Base-by-base conservation (phyloP, 2,888 invertebrate species). In the Pterostichus niger region DNA sequence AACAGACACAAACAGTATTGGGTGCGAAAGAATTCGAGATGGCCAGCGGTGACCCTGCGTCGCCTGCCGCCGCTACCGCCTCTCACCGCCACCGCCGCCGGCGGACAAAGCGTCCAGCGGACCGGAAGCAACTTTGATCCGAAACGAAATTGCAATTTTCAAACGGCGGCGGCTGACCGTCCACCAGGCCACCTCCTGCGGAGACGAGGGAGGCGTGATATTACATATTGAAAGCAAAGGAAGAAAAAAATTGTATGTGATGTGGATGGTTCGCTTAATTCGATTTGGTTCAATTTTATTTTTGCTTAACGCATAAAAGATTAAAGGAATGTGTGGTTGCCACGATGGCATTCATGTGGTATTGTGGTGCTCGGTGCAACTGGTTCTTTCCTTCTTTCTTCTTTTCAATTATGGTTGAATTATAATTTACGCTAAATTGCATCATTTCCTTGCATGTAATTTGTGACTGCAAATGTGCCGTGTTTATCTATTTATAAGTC, bases 61-160 rank as follows among this genome's bases (percentile, higher is more conserved):
- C 68, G 64, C 46, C 46, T 46, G 56, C 33, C 56, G 35, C 35
- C 71, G 59, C 52, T 5, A 11, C 7, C 73, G 11, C 15, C 24
- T 46, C 31, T 71, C n/a, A 31, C 31, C 73, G 44, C 75, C 75
- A 40, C 13, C 76, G 15, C 10, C 80, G 13, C 31, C 13, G 52
- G 84, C 87, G 88, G 88, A 89, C 89, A 89, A 89, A 89, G 87
- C 88, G 86, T 86, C 87, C 88, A 87, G 85, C 87, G 88, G 88
- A 85, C 87, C 86, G 89, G 88, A 89, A 89, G 87, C 87, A 88
- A 88, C 89, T 89, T 89, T 89, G 89, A 89, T 89, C 89, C 88
- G 88, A 87, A 88, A 88, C 88, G 89, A 89, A 89, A 89, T 89
- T 89, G 89, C 89, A 88, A 89, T 89, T 89, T 89, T 88, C 88